Conservation (phyloP, 1,140 invertebrate species). For the Globodera ellingtonae region DNA sequence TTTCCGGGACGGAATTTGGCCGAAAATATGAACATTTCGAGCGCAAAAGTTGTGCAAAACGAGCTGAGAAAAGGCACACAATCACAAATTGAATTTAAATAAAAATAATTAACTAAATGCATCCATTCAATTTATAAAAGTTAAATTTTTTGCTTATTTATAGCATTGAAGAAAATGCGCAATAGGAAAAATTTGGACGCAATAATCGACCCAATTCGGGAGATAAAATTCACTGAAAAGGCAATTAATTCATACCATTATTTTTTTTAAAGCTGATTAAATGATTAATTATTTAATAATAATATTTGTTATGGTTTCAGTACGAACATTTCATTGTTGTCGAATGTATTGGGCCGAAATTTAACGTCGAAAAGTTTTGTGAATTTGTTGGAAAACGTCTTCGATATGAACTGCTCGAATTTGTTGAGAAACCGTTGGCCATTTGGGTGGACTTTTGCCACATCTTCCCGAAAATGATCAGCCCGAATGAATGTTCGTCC, state of each 20-base stretch:
- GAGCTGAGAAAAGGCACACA: neutral
- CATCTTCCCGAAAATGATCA: neutral
- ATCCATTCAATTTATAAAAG: too few relatives aligned
- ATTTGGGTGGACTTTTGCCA: neutral
- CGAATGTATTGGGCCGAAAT: neutral
- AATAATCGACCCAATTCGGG: neutral
- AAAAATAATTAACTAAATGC: too few relatives aligned
- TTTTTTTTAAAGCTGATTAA: too few relatives aligned
- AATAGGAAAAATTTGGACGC: neutral
- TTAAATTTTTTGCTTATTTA: too few relatives aligned
- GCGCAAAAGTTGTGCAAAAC: constrained; percentile 11
- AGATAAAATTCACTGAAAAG: neutral
- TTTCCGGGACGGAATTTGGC: constrained; percentile 17
- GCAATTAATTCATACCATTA: too few relatives aligned
- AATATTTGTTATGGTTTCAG: neutral
- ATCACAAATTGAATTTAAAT: neutral
- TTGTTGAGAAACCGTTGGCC: neutral
- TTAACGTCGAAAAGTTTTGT: neutral
- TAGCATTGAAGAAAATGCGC: neutral
- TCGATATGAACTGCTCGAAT: neutral
- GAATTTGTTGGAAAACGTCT: neutral
- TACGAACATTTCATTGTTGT: neutral
- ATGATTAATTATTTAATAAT: too few relatives aligned
- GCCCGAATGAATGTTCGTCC: neutral
- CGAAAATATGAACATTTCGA: constrained; percentile 10